A percentile compares a stretch with the other conserved stretches of the same genome.
Conservation (phyloP, 2,888 invertebrate genomes). For the Macrostomum cliftonense region DNA sequence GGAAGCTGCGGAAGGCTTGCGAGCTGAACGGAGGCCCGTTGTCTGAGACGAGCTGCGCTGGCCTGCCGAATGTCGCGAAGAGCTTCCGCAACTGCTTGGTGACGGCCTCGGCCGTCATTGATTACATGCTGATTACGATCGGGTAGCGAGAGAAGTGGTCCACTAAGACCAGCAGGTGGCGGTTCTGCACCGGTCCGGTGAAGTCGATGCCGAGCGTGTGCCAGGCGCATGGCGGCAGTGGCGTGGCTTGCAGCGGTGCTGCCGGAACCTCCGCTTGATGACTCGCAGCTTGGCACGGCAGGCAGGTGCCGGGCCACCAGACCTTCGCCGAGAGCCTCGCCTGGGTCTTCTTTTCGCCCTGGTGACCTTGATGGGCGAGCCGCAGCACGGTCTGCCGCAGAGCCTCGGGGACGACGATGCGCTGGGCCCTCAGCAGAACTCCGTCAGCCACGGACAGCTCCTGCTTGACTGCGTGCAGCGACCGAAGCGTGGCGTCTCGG, state of each 20-base stretch:
- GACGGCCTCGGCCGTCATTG: slow-evolving; percentile 6
- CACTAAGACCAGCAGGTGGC: slow-evolving; percentile 10
- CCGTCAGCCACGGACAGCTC: too few relatives aligned
- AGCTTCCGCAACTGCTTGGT: slow-evolving; percentile 7
- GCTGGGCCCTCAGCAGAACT: background rate
- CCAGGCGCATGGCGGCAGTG: slow-evolving; percentile 9
- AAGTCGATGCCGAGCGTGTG: slow-evolving; percentile 4
- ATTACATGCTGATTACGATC: slow-evolving; percentile 8
- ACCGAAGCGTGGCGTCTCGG: too few relatives aligned
- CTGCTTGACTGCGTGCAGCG: too few relatives aligned
- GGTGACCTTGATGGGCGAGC: slow-evolving; percentile 6
- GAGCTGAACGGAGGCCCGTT: slow-evolving; percentile 13
- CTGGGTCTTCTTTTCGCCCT: slow-evolving; percentile 8
- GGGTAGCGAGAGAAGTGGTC: slow-evolving; percentile 9
- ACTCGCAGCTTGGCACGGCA: slow-evolving; percentile 9
- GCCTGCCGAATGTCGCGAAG: slow-evolving; percentile 11
- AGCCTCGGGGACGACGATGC: background rate
- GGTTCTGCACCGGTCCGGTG: slow-evolving; percentile 6
- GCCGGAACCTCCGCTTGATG: background rate
- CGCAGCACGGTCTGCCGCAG: slow-evolving; percentile 4
- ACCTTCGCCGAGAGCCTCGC: slow-evolving; percentile 1
- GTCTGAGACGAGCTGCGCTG: slow-evolving; percentile 8
- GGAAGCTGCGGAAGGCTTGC: slow-evolving; percentile 10
- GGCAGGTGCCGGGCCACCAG: slow-evolving; percentile 10
- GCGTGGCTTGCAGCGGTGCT: slow-evolving; percentile 8